These are phyloP conservation scores for Rosalia funebris DNA, from an alignment of 2,888 invertebrate species.

Conservation along the genomic window DNA sequence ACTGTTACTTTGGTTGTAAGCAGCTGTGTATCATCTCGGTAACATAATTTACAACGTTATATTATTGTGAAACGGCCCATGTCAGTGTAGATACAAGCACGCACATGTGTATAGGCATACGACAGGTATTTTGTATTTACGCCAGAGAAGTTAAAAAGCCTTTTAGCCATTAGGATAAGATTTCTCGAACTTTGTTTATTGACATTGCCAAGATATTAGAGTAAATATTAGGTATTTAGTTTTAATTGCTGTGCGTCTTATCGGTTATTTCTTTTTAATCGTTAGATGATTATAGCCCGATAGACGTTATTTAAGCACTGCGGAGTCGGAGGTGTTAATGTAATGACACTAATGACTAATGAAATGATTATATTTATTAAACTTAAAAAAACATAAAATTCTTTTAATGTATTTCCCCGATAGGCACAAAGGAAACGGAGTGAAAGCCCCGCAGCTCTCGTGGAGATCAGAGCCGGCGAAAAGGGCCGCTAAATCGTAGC, in stretches of 20 bases:
- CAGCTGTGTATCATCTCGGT: conserved; percentile 32
- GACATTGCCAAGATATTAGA: not conserved
- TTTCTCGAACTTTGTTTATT: conserved; percentile 2
- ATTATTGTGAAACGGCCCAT: conserved; percentile 16
- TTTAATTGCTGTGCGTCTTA: conserved; percentile 12
- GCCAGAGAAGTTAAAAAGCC: no score
- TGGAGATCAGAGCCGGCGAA: conserved; percentile 31
- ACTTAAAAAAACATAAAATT: conserved; percentile 33
- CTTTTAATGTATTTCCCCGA: conserved; percentile 34
- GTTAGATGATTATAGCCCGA: not conserved
- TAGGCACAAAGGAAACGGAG: conserved; percentile 40
- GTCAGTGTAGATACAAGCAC: not conserved
- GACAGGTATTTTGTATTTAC: not conserved
- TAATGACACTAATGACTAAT: no score
- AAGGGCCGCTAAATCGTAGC: conserved; percentile 46
- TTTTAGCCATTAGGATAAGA: conserved; percentile 1
- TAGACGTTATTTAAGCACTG: not conserved
- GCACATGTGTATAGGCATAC: not conserved
- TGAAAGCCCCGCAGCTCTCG: conserved; percentile 36
- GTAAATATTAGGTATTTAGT: conserved; percentile 2
- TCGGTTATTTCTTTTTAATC: not conserved
- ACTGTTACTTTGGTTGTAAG: conserved; percentile 31
- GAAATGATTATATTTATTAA: no score
- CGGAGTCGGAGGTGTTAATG: not conserved
- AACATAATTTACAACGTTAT: conserved; percentile 13